Conservation (phyloP, 2,888 invertebrate genomes). For the Anaspis maculata region DNA sequence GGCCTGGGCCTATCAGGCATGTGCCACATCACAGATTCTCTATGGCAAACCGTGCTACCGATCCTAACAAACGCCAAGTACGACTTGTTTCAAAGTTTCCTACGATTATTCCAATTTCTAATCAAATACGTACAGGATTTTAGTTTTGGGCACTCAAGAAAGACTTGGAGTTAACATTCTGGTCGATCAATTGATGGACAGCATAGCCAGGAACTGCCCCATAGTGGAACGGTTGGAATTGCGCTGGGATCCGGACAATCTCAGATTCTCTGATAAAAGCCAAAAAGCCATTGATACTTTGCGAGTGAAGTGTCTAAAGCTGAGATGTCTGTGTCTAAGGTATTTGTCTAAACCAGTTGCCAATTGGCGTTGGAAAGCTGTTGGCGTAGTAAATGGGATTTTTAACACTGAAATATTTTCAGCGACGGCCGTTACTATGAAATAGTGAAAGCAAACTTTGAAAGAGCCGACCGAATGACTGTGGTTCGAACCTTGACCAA, state of each 20-base stretch:
- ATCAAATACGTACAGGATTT: slow-evolving; percentile 81
- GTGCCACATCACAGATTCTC: slow-evolving; percentile 95
- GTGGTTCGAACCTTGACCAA: slow-evolving; percentile 96
- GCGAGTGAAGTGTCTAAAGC: slow-evolving; percentile 86
- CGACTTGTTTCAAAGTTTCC: not conserved
- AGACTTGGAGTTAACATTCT: slow-evolving; percentile 93
- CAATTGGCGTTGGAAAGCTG: too few relatives aligned
- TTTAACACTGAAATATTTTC: slow-evolving; percentile 26
- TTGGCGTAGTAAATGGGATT: not conserved
- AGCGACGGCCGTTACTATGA: slow-evolving; percentile 99
- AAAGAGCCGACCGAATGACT: slow-evolving; percentile 92
- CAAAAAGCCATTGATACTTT: slow-evolving; percentile 98
- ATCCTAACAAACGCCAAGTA: slow-evolving; percentile 87
- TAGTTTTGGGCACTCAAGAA: slow-evolving; percentile 96
- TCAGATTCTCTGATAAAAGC: slow-evolving; percentile 97
- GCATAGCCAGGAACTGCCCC: slow-evolving; percentile 87
- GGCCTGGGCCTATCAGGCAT: slow-evolving; percentile 89
- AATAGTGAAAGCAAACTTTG: slow-evolving; percentile 98
- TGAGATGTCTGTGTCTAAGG: slow-evolving; percentile 90
- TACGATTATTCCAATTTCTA: not conserved
- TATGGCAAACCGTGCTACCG: slow-evolving; percentile 94
- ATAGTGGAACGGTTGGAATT: slow-evolving; percentile 86
- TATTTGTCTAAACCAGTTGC: slow-evolving; percentile 38
- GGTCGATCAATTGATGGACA: slow-evolving; percentile 97
- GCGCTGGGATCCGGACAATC: slow-evolving; percentile 97